Evolutionary conservation across 1,140 invertebrate genomes (phyloP), one percentile per base, ranked within the genome.

Genomic region (Polypedilum vanderplanki): DNA sequence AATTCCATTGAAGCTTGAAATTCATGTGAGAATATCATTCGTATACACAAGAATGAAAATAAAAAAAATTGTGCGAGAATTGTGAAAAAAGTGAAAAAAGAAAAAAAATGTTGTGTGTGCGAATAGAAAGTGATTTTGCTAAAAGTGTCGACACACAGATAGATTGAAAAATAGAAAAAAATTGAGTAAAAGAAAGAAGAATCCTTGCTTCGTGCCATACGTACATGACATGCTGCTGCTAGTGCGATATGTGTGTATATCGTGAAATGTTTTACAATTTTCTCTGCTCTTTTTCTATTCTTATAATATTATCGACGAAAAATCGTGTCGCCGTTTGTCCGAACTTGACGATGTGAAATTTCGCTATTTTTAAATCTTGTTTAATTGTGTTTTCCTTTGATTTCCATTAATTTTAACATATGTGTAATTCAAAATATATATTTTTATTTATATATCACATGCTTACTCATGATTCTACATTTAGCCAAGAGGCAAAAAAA

Each of bases 391-490:
- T 70, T 70, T 20, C 9, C 17, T 70, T 70, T 22, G 17, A 18
- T 70, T 70, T 20, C 17, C 17, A 20, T 70, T 18, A 70, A 22
- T 70, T 70, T 20, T 70, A 70, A 18, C 65, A 70, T 70, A 70
- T 70, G 65, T 70, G 65, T 70, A 70, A 70, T 70, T 70, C 1
- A 20, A 70, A 70, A 70, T 70, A 70, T 46, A 57, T n/a, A 57
- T 33, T 33, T 33, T 3, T 18, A 70, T 33, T 33, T 33, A 33
- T 18, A 70, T 18, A 20, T 70, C 65, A 9, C 5, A 70, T 70
- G 17, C 65, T 70, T 70, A 70, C 17, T 70, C 65, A 70, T 70
- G 46, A 57, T 57, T 57, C 46, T 57, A 57, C 46, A n/a, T 57
- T n/a, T 57, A 57, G 46, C 24, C 5, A 33, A 33, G 5, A 33